Base-by-base conservation (phyloP, 2,797 vertebrate genomes). In the Sebastes miniatus region DNA sequence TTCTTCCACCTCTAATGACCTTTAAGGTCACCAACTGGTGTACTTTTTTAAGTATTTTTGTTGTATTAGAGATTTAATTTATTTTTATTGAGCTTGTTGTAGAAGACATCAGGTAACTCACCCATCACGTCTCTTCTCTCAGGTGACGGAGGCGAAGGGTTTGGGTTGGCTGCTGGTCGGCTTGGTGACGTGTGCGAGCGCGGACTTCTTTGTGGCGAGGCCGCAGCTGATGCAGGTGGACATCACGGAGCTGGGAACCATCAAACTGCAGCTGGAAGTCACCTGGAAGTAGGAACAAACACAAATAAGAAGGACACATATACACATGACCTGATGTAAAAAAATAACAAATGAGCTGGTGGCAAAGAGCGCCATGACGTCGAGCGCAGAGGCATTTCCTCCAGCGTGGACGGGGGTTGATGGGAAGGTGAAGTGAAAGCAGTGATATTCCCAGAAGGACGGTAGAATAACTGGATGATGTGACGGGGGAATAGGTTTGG, bases 241-340 rank as follows among this genome's bases (percentile, higher is more conserved):
- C 91, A 95, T 99, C 88, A 99, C 98, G 0, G 98, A 99, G 81
- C 94, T 99, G 92, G 98, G 98, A 47, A 99, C 98, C 88, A 97
- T 99, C 93, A 99, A 99, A 80, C 95, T 99, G 25, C 96, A 98
- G 85, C 95, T 99, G 89, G 97, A 99, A 80, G 97, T 99, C 67
- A 92, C 95, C 78, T 99, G 98, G 98, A 98, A 95, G 98, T 99
- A 93, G 91, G 97, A 92, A 71, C 20, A 36, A 70, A 71, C 47
- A 39, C 58, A 31, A 6, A 56, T 47, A 39, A 6, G 32, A 36
- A 47, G 43, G 43, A 47, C 43, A 47, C 16, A 47, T 47, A 16
- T 47, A 16, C 16, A 16, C 14, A 47, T 18, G 43, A 8, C 12
- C 20, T n/a, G 20, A 52, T 52, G 20, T n/a, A n/a, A 71, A 71